Percentiles rank a stretch among this genome's conserved stretches.
Conservation (phyloP, 2,113 vertebrate species). For the Paratilapia polleni region DNA sequence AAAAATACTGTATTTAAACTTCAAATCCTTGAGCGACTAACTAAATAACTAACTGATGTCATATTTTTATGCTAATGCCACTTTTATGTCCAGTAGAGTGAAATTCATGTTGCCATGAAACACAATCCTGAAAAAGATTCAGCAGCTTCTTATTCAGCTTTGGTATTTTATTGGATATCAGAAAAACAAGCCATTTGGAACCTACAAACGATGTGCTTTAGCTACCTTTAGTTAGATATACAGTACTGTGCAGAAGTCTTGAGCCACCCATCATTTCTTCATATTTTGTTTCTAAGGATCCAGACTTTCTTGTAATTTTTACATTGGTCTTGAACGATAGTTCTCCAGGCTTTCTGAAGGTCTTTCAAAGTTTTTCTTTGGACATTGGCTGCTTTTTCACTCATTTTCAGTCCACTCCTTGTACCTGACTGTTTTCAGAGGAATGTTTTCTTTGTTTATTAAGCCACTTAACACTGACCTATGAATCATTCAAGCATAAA, state of each 20-base stretch:
- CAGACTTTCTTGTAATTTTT: not conserved
- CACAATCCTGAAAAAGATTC: not conserved
- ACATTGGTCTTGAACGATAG: not conserved
- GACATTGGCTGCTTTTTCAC: not conserved
- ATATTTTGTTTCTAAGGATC: not conserved
- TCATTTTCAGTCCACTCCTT: not conserved
- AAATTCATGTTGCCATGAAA: not conserved
- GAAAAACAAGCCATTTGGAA: too few relatives aligned
- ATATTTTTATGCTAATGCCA: not conserved
- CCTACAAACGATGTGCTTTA: too few relatives aligned
- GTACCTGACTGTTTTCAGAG: not conserved
- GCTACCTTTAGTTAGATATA: too few relatives aligned
- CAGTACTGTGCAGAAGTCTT: not conserved
- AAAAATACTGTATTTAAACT: not conserved
- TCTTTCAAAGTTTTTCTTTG: not conserved
- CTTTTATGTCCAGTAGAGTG: not conserved
- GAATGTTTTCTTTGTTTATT: too few relatives aligned
- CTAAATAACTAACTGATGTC: not conserved
- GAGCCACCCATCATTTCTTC: not conserved
- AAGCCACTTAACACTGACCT: not conserved
- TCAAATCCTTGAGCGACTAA: not conserved
- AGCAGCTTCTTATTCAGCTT: not conserved
- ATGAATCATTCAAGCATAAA: not conserved
- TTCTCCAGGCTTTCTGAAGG: not conserved
- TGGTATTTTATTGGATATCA: not conserved